Conservation (phyloP, 2,797 vertebrate species). For the Ficedula albicollis region DNA sequence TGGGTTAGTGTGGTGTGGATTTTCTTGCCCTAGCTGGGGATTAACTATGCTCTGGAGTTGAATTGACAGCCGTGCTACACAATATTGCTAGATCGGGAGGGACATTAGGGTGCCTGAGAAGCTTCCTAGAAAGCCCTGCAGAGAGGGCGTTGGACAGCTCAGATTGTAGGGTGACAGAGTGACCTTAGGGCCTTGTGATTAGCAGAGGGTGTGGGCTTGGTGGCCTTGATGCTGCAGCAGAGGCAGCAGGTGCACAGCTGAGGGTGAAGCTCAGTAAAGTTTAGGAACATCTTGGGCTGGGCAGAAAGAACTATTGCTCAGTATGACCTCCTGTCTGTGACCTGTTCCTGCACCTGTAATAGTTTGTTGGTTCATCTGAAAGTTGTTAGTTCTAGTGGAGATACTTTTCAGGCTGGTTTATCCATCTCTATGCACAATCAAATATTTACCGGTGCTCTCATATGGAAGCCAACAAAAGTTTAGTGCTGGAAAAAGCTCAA, state of each 20-base stretch:
- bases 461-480: neutral
- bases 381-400: neutral
- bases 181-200: neutral
- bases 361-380: neutral
- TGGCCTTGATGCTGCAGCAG: neutral
- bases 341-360: neutral
- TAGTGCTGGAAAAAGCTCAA: neutral
- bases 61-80: neutral
- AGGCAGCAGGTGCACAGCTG: neutral
- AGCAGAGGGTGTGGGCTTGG: neutral
- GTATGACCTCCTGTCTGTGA: neutral
- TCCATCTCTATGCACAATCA: neutral
- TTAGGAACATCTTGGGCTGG: neutral
- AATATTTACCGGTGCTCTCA: neutral
- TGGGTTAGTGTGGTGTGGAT: conserved; percentile 72
- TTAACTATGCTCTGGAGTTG: neutral
- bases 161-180: neutral
- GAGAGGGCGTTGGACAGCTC: neutral
- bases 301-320: neutral
- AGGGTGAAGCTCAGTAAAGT: neutral
- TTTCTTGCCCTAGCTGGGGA: neutral
- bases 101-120: neutral
- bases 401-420: neutral
- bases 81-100: neutral
- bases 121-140: conserved; percentile 1